Evolutionary conservation across 2,797 vertebrate genomes (phyloP).

Genomic region (Sebastes umbrosus): DNA sequence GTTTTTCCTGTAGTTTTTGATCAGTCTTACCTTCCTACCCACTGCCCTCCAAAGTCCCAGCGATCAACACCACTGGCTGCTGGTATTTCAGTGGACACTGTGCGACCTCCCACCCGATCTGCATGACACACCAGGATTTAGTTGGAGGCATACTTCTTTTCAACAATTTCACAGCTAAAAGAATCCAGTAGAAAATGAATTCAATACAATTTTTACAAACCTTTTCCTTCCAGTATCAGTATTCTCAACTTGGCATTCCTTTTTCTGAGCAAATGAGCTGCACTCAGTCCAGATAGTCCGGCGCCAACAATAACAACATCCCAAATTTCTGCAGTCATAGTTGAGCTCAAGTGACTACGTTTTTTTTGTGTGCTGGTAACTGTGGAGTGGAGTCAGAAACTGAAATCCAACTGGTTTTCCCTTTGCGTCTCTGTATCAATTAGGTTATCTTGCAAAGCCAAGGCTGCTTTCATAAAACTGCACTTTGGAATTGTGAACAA

Average conservation of each 20-base stretch:
- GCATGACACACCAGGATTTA: not conserved
- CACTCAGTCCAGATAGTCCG: constrained; percentile 80
- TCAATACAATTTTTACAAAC: constrained; percentile 64
- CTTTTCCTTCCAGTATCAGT: constrained; percentile 81
- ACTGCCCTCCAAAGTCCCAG: constrained; percentile 85
- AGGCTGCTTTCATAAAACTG: constrained; percentile 43
- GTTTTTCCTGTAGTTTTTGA: not conserved
- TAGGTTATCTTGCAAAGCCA: constrained; percentile 21
- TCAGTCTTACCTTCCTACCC: constrained; percentile 79
- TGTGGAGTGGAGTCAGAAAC: not conserved
- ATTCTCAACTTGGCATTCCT: constrained; percentile 63
- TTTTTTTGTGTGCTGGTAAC: not conserved
- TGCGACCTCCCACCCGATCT: constrained; percentile 83
- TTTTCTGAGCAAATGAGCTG: constrained; percentile 71
- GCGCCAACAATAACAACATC: constrained; percentile 82
- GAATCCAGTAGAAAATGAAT: not conserved
- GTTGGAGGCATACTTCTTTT: not conserved
- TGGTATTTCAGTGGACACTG: constrained; percentile 67
- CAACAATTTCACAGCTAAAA: not conserved
- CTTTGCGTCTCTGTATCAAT: constrained; percentile 1
- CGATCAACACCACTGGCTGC: constrained; percentile 71
- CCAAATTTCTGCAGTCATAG: constrained; percentile 74
- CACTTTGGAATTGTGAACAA: constrained; percentile 55
- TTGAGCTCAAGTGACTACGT: not conserved
- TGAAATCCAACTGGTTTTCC: not conserved